Percentiles rank a stretch among this genome's conserved stretches.
Evolutionary conservation across 2,113 vertebrate genomes (phyloP).

Genomic region (Anoura caudifer): DNA sequence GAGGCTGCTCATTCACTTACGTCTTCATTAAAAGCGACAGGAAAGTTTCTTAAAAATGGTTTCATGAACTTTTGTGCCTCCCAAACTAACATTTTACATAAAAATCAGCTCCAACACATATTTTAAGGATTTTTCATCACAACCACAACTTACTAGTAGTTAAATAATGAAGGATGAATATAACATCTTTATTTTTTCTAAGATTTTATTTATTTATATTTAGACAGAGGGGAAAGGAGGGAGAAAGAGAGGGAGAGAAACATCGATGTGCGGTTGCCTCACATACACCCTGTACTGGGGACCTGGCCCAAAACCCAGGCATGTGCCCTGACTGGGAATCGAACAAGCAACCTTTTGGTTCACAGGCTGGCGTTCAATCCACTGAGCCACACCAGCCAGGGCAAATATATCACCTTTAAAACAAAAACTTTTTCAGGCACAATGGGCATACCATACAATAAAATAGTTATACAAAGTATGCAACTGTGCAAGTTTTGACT

Average conservation of each 20-base stretch:
- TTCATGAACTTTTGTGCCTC: not conserved
- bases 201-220: too few relatives aligned
- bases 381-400: too few relatives aligned
- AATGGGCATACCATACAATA: not conserved
- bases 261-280: too few relatives aligned
- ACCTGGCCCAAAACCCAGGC: too few relatives aligned
- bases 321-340: too few relatives aligned
- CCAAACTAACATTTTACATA: slow-evolving; percentile 9
- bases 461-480: not conserved
- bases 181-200: not conserved
- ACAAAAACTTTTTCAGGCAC: not conserved
- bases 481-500: not conserved
- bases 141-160: not conserved
- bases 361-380: too few relatives aligned
- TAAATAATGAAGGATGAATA: slow-evolving; percentile 11
- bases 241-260: too few relatives aligned
- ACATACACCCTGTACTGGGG: too few relatives aligned
- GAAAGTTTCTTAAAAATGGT: not conserved
- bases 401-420: not conserved
- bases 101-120: slow-evolving; percentile 37
- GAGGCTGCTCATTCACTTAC: slow-evolving; percentile 57
- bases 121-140: not conserved
- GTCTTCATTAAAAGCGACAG: slow-evolving; percentile 76
- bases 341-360: too few relatives aligned
- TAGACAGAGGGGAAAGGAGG: too few relatives aligned